Evolutionary conservation across 2,113 vertebrate genomes (phyloP).

Genomic region (Pelobates fuscus): DNA sequence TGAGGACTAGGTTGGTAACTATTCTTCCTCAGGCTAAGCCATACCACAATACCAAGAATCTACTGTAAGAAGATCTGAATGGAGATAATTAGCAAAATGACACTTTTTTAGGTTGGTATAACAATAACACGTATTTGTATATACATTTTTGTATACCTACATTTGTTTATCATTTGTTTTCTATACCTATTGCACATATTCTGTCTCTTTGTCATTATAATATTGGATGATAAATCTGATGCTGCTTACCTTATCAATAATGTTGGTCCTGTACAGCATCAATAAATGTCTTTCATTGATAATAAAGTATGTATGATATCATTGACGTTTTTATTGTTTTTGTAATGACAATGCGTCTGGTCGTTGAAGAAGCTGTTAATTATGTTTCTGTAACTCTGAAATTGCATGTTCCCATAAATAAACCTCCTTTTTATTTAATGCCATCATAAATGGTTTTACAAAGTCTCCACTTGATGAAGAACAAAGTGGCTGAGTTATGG

Average conservation of each 20-base stretch:
- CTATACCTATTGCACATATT: too few relatives aligned
- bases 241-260: constrained; percentile 34
- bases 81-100: too few relatives aligned
- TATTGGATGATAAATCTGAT: constrained; percentile 28
- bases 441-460: constrained; percentile 39
- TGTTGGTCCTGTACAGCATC: constrained; percentile 20
- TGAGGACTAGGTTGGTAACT: too few relatives aligned
- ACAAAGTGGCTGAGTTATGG: constrained; percentile 26
- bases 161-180: too few relatives aligned
- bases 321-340: constrained; percentile 32
- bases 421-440: constrained; percentile 34
- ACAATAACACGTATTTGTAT: too few relatives aligned
- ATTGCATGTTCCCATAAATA: constrained; percentile 36
- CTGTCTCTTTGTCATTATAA: too few relatives aligned
- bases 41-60: too few relatives aligned
- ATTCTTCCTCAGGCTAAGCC: too few relatives aligned
- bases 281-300: constrained; percentile 31
- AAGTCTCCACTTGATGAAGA: constrained; percentile 32
- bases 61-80: too few relatives aligned
- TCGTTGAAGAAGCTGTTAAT: constrained; percentile 37
- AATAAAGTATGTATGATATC: constrained; percentile 40
- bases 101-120: too few relatives aligned
- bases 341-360: constrained; percentile 39
- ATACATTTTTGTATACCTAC: too few relatives aligned
- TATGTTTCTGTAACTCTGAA: constrained; percentile 30